A percentile compares a stretch with the other conserved stretches of the same genome.
Evolutionary conservation across 2,113 vertebrate genomes (phyloP).

Genomic region (Trichechus manatus): DNA sequence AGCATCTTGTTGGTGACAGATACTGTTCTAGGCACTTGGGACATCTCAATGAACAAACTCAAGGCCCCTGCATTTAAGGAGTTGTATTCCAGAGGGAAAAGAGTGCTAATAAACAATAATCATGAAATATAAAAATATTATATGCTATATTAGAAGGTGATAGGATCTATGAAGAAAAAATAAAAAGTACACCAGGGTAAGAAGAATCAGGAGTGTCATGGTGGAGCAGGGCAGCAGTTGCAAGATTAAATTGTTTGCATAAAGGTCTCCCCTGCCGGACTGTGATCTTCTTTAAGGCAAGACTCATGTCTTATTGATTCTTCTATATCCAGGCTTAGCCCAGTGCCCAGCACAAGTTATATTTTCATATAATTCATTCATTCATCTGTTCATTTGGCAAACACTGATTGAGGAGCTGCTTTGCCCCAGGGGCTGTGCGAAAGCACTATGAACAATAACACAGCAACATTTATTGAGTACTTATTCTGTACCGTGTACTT

Average conservation of each 20-base stretch:
- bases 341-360: not conserved
- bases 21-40: not conserved
- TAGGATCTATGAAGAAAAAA: not conserved
- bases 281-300: not conserved
- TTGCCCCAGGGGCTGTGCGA: not conserved
- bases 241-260: not conserved
- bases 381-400: conserved; percentile 13
- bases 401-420: not conserved
- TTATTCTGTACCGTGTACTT: not conserved
- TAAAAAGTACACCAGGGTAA: not conserved
- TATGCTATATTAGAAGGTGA: not conserved
- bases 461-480: not conserved
- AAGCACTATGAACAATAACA: not conserved
- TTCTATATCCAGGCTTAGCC: not conserved
- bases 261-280: not conserved
- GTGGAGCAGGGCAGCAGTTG: not conserved
- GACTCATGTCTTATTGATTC: not conserved
- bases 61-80: not conserved
- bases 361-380: not conserved
- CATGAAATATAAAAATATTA: not conserved
- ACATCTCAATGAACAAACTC: not conserved
- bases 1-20: not conserved
- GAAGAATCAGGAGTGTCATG: not conserved
- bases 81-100: not conserved
- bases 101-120: not conserved